These are phyloP conservation scores for Potamarius usumacintae DNA, from an alignment of 2,113 vertebrate species.

Conservation along the genomic window DNA sequence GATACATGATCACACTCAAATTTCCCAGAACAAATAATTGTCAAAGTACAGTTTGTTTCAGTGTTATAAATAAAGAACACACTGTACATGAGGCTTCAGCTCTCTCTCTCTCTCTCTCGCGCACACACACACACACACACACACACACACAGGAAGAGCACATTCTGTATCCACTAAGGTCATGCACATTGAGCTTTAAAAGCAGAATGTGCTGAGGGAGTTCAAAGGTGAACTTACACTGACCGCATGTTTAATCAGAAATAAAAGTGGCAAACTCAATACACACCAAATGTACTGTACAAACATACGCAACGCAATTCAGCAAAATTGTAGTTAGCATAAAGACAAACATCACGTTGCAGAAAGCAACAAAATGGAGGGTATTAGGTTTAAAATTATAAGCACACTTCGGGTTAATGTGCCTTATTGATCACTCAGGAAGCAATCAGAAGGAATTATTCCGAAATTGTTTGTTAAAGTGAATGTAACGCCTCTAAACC, in stretches of 20 bases:
- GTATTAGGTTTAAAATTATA: background rate
- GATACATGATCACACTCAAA: background rate
- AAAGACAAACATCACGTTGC: background rate
- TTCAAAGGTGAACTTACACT: background rate
- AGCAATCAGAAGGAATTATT: too few relatives aligned
- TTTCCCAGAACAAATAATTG: background rate
- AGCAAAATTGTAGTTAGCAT: background rate
- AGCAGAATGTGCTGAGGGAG: background rate
- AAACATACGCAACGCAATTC: background rate
- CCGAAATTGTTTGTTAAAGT: too few relatives aligned
- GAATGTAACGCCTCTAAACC: too few relatives aligned
- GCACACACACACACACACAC: slow-evolving; percentile 1
- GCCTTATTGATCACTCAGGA: background rate
- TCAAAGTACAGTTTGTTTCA: background rate
- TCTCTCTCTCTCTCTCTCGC: background rate
- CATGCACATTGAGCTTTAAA: background rate
- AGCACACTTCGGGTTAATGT: background rate
- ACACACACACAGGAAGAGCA: background rate
- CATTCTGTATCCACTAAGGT: slow-evolving; percentile 4
- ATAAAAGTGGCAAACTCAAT: background rate
- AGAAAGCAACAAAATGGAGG: background rate
- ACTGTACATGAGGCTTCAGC: too few relatives aligned
- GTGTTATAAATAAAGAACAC: too few relatives aligned
- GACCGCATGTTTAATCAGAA: slow-evolving; percentile 4
- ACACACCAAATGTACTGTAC: background rate